Conservation (phyloP, 1,140 invertebrate genomes). For the Brachionus manjavacas region DNA sequence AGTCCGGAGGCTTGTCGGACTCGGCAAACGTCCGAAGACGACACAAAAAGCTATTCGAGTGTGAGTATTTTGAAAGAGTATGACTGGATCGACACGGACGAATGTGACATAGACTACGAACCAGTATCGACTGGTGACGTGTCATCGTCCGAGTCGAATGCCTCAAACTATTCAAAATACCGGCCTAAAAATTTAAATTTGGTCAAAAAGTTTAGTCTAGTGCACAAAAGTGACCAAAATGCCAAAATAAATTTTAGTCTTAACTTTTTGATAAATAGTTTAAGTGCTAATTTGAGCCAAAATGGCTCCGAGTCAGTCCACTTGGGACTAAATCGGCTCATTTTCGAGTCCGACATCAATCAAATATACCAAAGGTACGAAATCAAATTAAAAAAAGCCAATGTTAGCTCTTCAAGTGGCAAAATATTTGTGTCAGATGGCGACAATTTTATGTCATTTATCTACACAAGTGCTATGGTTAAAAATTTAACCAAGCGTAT, state of each 20-base stretch:
- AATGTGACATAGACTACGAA: background rate
- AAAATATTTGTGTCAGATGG: background rate
- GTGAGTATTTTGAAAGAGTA: slow-evolving; percentile 23
- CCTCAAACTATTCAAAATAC: background rate
- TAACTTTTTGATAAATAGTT: background rate
- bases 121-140: background rate
- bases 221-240: background rate
- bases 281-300: background rate
- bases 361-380: background rate
- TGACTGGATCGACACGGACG: slow-evolving; percentile 7
- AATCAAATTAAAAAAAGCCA: slow-evolving; percentile 4
- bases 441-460: background rate
- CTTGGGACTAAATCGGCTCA: background rate
- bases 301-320: background rate
- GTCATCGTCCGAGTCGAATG: background rate
- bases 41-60: slow-evolving; percentile 4
- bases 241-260: slow-evolving; percentile 13
- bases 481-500: slow-evolving; percentile 14
- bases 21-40: background rate
- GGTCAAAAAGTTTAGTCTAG: background rate
- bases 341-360: slow-evolving; percentile 15
- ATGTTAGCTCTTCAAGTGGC: background rate
- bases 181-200: background rate
- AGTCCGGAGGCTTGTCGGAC: background rate
- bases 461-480: background rate